Conservation (phyloP, 2,888 invertebrate genomes). For the Geotrupes spiniger region DNA sequence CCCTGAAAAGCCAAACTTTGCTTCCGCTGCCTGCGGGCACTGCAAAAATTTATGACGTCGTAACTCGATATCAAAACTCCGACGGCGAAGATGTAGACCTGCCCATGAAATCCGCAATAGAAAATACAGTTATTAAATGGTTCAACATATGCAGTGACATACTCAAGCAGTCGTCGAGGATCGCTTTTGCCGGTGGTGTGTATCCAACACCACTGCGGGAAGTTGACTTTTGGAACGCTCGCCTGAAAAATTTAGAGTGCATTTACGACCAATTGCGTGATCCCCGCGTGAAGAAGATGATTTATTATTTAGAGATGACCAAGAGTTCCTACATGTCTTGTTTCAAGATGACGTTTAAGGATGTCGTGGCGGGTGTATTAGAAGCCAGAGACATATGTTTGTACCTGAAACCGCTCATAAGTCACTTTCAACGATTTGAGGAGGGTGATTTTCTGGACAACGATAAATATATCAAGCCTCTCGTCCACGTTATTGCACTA, state of each 20-base stretch:
- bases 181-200: slow-evolving; percentile 64
- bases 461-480: slow-evolving; percentile 58
- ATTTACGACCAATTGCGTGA: slow-evolving; percentile 86
- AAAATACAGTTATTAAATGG: slow-evolving; percentile 87
- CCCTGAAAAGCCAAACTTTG: slow-evolving; percentile 81
- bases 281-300: slow-evolving; percentile 79
- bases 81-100: slow-evolving; percentile 60
- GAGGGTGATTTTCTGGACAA: slow-evolving; percentile 66
- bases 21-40: slow-evolving; percentile 81
- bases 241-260: slow-evolving; percentile 78
- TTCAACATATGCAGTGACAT: slow-evolving; percentile 65
- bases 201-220: slow-evolving; percentile 72
- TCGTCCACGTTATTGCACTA: slow-evolving; percentile 78
- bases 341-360: slow-evolving; percentile 75
- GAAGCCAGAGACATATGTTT: slow-evolving; percentile 83
- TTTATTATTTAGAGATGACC: slow-evolving; percentile 64
- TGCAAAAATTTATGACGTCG: slow-evolving; percentile 64
- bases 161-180: slow-evolving; percentile 69
- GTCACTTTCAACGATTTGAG: slow-evolving; percentile 70
- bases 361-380: slow-evolving; percentile 73
- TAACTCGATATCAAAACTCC: slow-evolving; percentile 51
- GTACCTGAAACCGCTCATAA: slow-evolving; percentile 71
- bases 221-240: slow-evolving; percentile 75
- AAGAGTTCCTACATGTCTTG: slow-evolving; percentile 76
- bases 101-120: slow-evolving; percentile 75